These are phyloP conservation scores for Temnothorax unifasciatus DNA, from an alignment of 2,888 invertebrate genomes.

Conservation along the genomic window DNA sequence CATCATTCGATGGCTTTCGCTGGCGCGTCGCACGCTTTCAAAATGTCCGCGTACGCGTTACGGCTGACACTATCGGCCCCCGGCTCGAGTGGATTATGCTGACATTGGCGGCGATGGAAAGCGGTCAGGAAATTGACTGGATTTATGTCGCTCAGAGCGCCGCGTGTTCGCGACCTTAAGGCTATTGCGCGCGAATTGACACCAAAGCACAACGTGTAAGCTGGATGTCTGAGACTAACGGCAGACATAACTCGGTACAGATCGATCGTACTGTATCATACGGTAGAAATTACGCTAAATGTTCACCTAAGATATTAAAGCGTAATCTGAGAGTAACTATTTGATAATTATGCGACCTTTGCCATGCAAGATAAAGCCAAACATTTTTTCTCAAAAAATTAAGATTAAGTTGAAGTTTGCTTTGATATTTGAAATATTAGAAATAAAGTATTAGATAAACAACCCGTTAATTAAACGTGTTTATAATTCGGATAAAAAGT, in stretches of 20 bases:
- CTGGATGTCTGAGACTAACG: not conserved
- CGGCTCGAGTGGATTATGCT: constrained; percentile 71
- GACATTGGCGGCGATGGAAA: constrained; percentile 66
- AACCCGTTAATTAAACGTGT: not conserved
- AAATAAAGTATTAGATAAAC: no score
- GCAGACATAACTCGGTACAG: not conserved
- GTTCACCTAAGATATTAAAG: not conserved
- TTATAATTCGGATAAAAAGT: not conserved
- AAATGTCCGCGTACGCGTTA: constrained; percentile 62
- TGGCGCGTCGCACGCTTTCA: constrained; percentile 65
- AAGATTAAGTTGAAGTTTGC: not conserved
- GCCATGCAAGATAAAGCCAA: constrained; percentile 20
- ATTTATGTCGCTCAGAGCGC: constrained; percentile 62
- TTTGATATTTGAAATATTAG: not conserved
- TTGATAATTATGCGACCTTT: constrained; percentile 43
- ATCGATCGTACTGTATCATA: not conserved
- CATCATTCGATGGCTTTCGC: constrained; percentile 62
- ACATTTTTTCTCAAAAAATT: not conserved
- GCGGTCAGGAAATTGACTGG: constrained; percentile 76
- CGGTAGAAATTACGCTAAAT: not conserved
- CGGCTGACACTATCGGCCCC: constrained; percentile 43
- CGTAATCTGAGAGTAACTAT: not conserved
- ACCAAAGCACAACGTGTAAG: constrained; percentile 11
- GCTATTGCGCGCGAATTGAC: constrained; percentile 34
- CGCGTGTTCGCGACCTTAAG: constrained; percentile 56